Conservation (phyloP, 2,888 invertebrate species). For the Dicranocentrus wangi region DNA sequence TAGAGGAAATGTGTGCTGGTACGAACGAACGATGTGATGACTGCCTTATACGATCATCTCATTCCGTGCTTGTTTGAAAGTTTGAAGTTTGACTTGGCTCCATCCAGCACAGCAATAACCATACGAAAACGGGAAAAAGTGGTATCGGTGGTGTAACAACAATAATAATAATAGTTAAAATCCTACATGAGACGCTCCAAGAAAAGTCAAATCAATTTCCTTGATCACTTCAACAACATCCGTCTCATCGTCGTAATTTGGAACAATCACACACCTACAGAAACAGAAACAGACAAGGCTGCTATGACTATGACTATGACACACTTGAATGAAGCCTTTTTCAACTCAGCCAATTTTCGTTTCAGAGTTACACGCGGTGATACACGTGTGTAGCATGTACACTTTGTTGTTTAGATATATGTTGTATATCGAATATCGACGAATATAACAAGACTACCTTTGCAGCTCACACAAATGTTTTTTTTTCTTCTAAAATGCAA, state of each 20-base stretch:
- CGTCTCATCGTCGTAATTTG: constrained; percentile 54
- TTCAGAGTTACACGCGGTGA: neutral
- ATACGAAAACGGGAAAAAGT: constrained; percentile 43
- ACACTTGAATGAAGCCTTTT: constrained; percentile 25
- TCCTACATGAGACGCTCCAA: constrained; percentile 53
- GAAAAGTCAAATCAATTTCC: constrained; percentile 63
- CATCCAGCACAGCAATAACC: constrained; percentile 33
- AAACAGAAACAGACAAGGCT: constrained; percentile 15
- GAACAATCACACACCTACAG: constrained; percentile 49
- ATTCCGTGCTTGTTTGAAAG: constrained; percentile 35
- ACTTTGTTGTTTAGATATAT: neutral
- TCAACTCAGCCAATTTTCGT: constrained; percentile 8
- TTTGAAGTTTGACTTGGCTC: constrained; percentile 37
- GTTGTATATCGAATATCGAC: neutral
- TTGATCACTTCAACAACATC: constrained; percentile 60
- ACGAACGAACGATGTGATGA: constrained; percentile 32
- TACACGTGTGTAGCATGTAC: no score
- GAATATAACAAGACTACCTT: no score
- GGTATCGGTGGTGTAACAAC: constrained; percentile 40
- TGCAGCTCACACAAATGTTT: neutral
- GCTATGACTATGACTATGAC: constrained; percentile 3
- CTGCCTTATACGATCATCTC: constrained; percentile 50
- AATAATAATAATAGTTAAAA: constrained; percentile 55
- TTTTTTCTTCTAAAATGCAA: neutral
- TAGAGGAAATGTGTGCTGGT: neutral